These are phyloP conservation scores for Pseudeuparius sepicola DNA, from an alignment of 2,888 invertebrate species.

Conservation along the genomic window DNA sequence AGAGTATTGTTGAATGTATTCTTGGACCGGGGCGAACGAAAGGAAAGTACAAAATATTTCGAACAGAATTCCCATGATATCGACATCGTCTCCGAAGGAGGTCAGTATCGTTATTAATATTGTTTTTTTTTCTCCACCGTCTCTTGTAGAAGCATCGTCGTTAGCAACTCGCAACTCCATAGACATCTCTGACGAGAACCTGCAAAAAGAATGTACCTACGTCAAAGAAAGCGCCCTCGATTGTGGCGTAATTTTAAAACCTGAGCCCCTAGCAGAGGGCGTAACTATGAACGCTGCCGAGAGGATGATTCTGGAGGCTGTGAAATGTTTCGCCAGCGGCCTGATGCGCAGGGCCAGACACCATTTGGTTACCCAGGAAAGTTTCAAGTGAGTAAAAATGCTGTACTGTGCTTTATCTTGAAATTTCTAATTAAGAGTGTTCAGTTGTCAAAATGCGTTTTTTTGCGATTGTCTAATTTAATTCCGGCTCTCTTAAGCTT, in stretches of 20 bases:
- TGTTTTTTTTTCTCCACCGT: conserved; percentile 6
- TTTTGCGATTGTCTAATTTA: no score
- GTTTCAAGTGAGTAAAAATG: conserved; percentile 24
- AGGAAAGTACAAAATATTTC: no score
- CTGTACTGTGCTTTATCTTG: no score
- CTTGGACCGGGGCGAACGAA: no score
- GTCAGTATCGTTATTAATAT: conserved; percentile 9
- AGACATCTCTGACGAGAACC: no score
- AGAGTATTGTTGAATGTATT: conserved; percentile 19
- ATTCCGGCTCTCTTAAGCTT: no score
- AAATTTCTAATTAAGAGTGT: no score
- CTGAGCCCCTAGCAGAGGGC: conserved; percentile 41
- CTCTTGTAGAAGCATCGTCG: no score
- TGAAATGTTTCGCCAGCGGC: conserved; percentile 44
- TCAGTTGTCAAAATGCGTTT: no score
- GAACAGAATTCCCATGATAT: no score
- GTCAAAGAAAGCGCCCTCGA: conserved; percentile 39
- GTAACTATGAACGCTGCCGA: conserved; percentile 40
- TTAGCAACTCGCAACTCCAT: no score
- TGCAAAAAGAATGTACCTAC: conserved; percentile 35
- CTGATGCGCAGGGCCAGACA: conserved; percentile 34
- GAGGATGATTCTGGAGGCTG: conserved; percentile 43
- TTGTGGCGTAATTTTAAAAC: conserved; percentile 38
- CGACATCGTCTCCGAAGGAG: conserved; percentile 21
- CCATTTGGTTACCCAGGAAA: conserved; percentile 26